phyloP scores from a whole-genome alignment of 2,888 invertebrate species.

The Lypha dubia region DNA sequence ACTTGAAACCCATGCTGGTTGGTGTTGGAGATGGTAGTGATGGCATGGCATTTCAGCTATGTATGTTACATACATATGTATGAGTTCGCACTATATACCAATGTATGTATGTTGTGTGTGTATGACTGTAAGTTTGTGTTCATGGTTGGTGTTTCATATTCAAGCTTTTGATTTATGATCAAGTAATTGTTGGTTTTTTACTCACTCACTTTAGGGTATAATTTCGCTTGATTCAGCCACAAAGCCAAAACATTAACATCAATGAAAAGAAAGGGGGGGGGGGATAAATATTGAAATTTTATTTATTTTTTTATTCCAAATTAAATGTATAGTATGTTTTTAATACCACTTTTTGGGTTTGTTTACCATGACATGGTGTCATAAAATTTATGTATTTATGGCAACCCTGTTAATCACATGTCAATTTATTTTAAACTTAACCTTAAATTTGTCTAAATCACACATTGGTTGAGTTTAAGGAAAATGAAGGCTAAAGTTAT shows the following conservation, averaged over 20 bases:
- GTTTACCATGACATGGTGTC: constrained; percentile 22
- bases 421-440: constrained; percentile 69
- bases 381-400: constrained; percentile 52
- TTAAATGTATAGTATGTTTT: constrained; percentile 13
- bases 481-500: constrained; percentile 76
- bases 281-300: constrained; percentile 11
- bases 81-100: background rate
- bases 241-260: constrained; percentile 59
- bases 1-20: constrained; percentile 79
- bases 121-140: background rate
- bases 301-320: background rate
- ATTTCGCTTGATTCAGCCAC: constrained; percentile 24
- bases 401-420: constrained; percentile 63
- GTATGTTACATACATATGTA: constrained; percentile 30
- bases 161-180: constrained; percentile 83
- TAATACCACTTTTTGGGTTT: constrained; percentile 8
- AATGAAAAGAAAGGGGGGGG: constrained; percentile 23
- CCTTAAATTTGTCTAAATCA: constrained; percentile 71
- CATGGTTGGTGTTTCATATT: constrained; percentile 73
- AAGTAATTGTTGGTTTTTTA: constrained; percentile 82
- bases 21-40: constrained; percentile 73
- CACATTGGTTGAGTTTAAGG: constrained; percentile 42
- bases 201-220: constrained; percentile 72
- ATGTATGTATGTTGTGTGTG: background rate
- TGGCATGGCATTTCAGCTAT: constrained; percentile 70